phyloP scores from a whole-genome alignment of 2,797 vertebrate species.

The Chaenodraco wilsoni region DNA sequence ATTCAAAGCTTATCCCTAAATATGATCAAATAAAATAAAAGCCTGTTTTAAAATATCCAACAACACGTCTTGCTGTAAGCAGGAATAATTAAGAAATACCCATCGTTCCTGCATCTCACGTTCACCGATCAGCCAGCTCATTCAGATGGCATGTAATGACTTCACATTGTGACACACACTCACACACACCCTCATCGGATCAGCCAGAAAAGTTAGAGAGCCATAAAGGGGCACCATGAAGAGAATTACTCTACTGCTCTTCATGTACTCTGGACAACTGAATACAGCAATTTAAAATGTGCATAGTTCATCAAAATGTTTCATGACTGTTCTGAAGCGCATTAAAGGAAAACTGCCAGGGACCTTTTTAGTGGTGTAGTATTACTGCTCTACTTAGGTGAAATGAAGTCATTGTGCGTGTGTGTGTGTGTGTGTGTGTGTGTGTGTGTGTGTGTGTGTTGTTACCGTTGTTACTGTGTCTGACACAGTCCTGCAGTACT shows the following conservation, averaged over 20 bases:
- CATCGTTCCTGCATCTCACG: conserved; percentile 47
- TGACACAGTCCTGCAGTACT: conserved; percentile 93
- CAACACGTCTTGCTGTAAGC: conserved; percentile 18
- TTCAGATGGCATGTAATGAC: conserved; percentile 53
- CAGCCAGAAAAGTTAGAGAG: conserved; percentile 42
- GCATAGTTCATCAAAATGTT: background rate
- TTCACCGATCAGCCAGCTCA: conserved; percentile 36
- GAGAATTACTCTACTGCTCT: background rate
- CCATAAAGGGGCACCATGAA: conserved; percentile 19
- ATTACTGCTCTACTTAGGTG: background rate
- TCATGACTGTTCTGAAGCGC: background rate
- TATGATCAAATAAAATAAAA: background rate
- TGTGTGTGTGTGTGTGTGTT: background rate
- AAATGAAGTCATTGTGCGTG: background rate
- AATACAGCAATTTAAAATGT: background rate
- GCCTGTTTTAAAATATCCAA: background rate
- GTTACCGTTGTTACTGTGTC: conserved; percentile 93
- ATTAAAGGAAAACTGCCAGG: background rate
- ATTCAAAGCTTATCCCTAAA: background rate
- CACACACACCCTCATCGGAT: conserved; percentile 53
- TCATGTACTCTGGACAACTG: background rate
- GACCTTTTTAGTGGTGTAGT: background rate
- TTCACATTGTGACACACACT: conserved; percentile 35
- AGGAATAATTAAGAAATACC: conserved; percentile 16
- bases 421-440: background rate